phyloP scores from a whole-genome alignment of 2,797 vertebrate species.

The Gymnoscopelus braueri region DNA sequence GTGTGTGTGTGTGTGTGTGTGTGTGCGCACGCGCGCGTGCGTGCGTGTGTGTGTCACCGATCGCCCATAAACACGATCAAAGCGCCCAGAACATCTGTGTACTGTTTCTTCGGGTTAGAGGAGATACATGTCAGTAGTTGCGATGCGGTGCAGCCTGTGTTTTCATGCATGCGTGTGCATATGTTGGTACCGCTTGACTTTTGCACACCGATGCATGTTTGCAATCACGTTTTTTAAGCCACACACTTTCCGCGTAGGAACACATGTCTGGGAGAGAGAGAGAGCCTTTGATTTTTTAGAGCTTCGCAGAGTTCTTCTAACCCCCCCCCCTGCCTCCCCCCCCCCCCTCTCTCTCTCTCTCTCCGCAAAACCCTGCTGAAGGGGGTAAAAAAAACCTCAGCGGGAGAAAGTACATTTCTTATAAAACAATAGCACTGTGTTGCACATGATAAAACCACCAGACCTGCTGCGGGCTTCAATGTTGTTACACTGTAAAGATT shows the following conservation, averaged over 20 bases:
- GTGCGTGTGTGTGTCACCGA: conserved; percentile 35
- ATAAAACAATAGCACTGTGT: too few species aligned
- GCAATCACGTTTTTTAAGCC: conserved; percentile 34
- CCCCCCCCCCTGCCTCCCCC: too few species aligned
- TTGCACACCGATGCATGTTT: conserved; percentile 30
- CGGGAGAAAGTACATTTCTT: too few species aligned
- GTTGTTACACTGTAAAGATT: too few species aligned
- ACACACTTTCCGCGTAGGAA: conserved; percentile 30
- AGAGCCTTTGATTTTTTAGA: conserved; percentile 52
- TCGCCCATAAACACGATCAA: conserved; percentile 70
- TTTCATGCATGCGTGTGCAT: conserved; percentile 43
- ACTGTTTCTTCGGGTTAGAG: conserved; percentile 27
- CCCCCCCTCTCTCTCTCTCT: too few species aligned
- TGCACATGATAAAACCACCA: too few species aligned
- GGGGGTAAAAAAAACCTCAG: too few species aligned
- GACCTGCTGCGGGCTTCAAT: too few species aligned
- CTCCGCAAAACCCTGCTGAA: too few species aligned
- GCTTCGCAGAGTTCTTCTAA: too few species aligned
- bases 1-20: too few species aligned
- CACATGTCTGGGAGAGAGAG: conserved; percentile 46
- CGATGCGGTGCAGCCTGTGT: conserved; percentile 22
- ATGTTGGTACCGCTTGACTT: conserved; percentile 42
- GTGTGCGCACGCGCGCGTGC: too few species aligned
- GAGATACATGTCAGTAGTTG: conserved; percentile 58
- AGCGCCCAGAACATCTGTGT: conserved; percentile 70